These are phyloP conservation scores for Azemiops feae DNA, from an alignment of 2,113 vertebrate species.

Conservation along the genomic window DNA sequence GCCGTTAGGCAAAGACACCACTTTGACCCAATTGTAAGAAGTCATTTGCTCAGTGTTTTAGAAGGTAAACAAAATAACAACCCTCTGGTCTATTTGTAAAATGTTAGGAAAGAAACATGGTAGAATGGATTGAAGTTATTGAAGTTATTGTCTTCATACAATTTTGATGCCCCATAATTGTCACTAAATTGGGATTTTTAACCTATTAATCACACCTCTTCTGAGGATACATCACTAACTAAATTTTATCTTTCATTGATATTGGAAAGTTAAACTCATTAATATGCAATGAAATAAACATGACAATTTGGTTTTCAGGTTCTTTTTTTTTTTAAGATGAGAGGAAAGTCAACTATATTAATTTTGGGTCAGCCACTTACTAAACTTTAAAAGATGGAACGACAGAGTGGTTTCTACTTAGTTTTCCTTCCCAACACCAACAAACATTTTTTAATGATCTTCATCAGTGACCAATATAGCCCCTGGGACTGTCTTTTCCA, in stretches of 20 bases:
- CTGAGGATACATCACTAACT: slow-evolving; percentile 28
- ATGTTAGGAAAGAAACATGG: not conserved
- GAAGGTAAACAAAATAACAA: not conserved
- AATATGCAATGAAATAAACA: not conserved
- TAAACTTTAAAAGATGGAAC: not conserved
- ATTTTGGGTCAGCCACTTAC: not conserved
- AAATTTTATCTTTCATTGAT: slow-evolving; percentile 4
- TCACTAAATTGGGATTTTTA: not conserved
- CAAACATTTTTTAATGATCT: not conserved
- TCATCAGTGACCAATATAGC: not conserved
- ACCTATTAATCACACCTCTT: not conserved
- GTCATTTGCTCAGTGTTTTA: not conserved
- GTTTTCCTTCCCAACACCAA: not conserved
- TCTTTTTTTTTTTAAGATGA: not conserved
- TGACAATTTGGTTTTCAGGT: not conserved
- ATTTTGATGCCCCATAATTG: not conserved
- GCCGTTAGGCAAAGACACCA: not conserved
- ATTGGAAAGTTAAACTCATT: not conserved
- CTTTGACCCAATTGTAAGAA: slow-evolving; percentile 1
- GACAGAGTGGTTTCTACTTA: not conserved
- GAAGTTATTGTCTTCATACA: not conserved
- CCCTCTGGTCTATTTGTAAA: not conserved
- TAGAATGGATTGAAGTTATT: not conserved
- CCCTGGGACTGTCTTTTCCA: not conserved
- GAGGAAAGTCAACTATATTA: not conserved